Evolutionary conservation across 2,888 invertebrate species (phyloP).

Genomic region (Melanostoma mellinum): DNA sequence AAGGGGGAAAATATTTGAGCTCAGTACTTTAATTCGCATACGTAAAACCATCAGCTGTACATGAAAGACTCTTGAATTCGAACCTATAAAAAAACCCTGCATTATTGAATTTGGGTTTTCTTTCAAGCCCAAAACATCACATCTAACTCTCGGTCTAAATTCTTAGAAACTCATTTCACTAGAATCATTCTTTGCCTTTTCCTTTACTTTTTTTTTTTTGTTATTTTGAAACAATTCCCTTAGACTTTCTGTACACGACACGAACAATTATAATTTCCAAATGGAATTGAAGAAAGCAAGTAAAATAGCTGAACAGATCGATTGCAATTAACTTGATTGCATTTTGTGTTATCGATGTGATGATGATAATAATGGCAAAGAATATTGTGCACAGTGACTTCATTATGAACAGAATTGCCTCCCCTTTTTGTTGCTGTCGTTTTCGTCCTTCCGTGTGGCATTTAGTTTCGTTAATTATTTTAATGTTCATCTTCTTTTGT

Average conservation of each 20-base stretch:
- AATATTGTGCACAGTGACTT: constrained; percentile 41
- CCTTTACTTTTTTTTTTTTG: not conserved
- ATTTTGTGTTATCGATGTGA: constrained; percentile 57
- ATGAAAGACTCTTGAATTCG: too few relatives aligned
- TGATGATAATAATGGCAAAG: constrained; percentile 18
- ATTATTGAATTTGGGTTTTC: too few relatives aligned
- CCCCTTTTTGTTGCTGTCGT: not conserved
- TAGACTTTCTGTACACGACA: constrained; percentile 34
- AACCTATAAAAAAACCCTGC: too few relatives aligned
- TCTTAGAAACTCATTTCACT: too few relatives aligned
- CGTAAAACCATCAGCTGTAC: too few relatives aligned
- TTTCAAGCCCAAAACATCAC: too few relatives aligned
- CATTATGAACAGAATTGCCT: constrained; percentile 44
- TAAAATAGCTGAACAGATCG: constrained; percentile 57
- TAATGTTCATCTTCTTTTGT: constrained; percentile 46
- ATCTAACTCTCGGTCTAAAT: too few relatives aligned
- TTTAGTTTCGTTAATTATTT: constrained; percentile 61
- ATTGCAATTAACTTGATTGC: constrained; percentile 72
- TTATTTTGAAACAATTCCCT: not conserved
- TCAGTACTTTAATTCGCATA: too few relatives aligned
- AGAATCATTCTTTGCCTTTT: not conserved
- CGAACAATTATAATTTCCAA: constrained; percentile 57
- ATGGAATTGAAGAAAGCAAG: constrained; percentile 9
- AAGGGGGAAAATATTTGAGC: too few relatives aligned
- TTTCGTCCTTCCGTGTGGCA: constrained; percentile 28